Percentiles rank a stretch among this genome's conserved stretches.
Conservation (phyloP, 2,888 invertebrate species). For the Operophtera brumata region DNA sequence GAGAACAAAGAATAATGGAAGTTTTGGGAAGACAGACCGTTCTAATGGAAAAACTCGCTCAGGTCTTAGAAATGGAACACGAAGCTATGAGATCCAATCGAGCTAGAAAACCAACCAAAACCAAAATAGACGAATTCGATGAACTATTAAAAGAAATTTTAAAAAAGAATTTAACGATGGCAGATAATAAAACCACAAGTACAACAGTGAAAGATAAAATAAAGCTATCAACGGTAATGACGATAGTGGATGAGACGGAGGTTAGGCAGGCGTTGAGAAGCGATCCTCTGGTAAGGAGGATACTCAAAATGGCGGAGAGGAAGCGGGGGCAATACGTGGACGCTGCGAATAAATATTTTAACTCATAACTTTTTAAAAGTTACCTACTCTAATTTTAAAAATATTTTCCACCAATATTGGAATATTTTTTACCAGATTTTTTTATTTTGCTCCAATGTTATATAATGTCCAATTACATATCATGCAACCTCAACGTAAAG, state of each 20-base stretch:
- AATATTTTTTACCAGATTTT: too few relatives aligned
- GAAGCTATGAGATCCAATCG: slow-evolving; percentile 1
- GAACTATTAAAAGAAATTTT: slow-evolving; percentile 23
- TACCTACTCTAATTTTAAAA: too few relatives aligned
- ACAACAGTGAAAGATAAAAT: neutral
- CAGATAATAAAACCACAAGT: neutral
- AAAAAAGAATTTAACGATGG: neutral
- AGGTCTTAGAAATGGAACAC: slow-evolving; percentile 22
- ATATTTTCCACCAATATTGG: too few relatives aligned
- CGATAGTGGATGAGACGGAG: slow-evolving; percentile 52
- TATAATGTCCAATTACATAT: too few relatives aligned
- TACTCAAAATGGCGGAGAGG: slow-evolving; percentile 49
- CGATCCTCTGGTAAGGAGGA: slow-evolving; percentile 54
- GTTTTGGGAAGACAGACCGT: slow-evolving; percentile 24
- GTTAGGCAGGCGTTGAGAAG: slow-evolving; percentile 45
- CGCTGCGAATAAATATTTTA: slow-evolving; percentile 25
- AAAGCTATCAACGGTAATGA: slow-evolving; percentile 35
- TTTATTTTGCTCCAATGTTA: too few relatives aligned
- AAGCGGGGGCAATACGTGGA: slow-evolving; percentile 46
- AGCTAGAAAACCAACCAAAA: too few relatives aligned
- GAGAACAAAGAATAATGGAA: slow-evolving; percentile 10
- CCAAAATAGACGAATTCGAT: slow-evolving; percentile 33
- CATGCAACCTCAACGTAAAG: too few relatives aligned
- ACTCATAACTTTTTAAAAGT: neutral
- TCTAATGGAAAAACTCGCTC: slow-evolving; percentile 37